These are phyloP conservation scores for Lysandra bellargus DNA, from an alignment of 2,888 invertebrate genomes.

Conservation along the genomic window DNA sequence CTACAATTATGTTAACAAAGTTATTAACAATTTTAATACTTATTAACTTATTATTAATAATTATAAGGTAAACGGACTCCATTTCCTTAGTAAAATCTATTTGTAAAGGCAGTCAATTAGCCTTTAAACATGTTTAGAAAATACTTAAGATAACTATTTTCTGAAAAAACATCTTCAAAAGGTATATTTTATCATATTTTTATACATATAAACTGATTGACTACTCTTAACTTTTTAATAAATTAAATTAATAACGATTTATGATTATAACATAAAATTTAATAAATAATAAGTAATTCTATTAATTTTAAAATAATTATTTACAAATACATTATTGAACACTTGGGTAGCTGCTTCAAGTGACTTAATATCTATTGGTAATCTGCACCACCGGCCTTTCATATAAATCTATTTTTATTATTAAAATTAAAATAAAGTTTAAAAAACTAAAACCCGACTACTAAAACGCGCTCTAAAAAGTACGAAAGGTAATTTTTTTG, in stretches of 20 bases:
- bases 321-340: constrained; percentile 57
- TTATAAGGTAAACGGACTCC: constrained; percentile 42
- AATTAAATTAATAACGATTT: neutral
- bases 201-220: neutral
- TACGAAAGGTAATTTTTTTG: too few relatives aligned
- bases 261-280: neutral
- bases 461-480: too few relatives aligned
- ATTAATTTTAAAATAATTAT: constrained; percentile 37
- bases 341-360: constrained; percentile 63
- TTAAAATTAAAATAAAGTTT: constrained; percentile 26
- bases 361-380: constrained; percentile 71
- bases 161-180: neutral
- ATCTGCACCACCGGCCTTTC: constrained; percentile 80
- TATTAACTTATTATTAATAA: constrained; percentile 30
- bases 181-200: neutral
- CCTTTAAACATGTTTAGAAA: neutral
- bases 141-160: neutral
- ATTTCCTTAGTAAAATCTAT: constrained; percentile 34
- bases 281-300: neutral
- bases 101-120: neutral
- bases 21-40: neutral
- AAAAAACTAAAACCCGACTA: too few relatives aligned
- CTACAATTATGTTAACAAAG: constrained; percentile 2
- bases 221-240: neutral
- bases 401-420: constrained; percentile 44